Conservation (phyloP, 2,113 vertebrate species). For the Tyrannus savana region DNA sequence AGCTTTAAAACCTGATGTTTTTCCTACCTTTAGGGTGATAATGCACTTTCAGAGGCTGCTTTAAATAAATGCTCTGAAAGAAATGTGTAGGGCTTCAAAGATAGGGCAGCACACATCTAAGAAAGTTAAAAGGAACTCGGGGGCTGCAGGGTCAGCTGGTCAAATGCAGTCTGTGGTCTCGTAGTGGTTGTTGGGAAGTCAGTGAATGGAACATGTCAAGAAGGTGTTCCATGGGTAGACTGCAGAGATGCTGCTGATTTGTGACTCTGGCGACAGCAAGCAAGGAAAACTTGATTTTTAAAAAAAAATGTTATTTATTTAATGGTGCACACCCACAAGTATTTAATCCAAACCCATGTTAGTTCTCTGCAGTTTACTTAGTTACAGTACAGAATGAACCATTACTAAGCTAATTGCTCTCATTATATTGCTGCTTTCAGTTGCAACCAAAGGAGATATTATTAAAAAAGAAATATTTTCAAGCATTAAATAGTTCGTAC, state of each 20-base stretch:
- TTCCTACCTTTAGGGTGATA: background rate
- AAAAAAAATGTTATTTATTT: background rate
- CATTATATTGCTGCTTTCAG: background rate
- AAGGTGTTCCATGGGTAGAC: background rate
- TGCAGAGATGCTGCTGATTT: background rate
- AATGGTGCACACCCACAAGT: background rate
- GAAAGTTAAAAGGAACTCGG: background rate
- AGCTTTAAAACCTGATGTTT: background rate
- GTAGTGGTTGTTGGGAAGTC: background rate
- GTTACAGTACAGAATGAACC: background rate
- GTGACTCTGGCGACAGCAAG: background rate
- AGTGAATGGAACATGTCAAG: background rate
- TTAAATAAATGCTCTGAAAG: background rate
- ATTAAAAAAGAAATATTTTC: background rate
- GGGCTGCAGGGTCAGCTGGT: background rate
- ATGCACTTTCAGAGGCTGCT: background rate
- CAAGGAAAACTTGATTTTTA: background rate
- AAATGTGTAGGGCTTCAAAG: background rate
- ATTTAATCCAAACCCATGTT: background rate
- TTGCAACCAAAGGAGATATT: background rate
- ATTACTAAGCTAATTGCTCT: rapidly evolving
- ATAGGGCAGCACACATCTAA: background rate
- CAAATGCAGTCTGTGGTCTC: background rate
- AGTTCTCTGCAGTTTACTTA: background rate
- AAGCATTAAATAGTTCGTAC: background rate